Evolutionary conservation across 2,888 invertebrate genomes (phyloP).

Genomic region (Isotomurus palustris): DNA sequence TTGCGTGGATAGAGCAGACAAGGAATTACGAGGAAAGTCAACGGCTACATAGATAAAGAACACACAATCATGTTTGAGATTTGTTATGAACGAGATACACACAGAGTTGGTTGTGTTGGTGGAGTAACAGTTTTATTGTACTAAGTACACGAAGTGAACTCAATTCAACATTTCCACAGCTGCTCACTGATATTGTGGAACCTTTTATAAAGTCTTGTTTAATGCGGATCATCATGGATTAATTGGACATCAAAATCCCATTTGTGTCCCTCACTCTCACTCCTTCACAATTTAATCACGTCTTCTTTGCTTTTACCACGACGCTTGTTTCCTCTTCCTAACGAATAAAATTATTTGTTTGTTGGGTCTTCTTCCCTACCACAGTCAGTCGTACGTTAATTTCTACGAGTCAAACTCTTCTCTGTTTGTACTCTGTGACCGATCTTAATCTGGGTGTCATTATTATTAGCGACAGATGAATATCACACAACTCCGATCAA

Average conservation of each 20-base stretch:
- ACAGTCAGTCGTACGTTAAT: conserved; percentile 6
- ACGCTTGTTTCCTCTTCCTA: not conserved
- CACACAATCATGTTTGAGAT: too few relatives aligned
- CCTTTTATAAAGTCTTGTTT: conserved; percentile 12
- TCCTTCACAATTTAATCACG: conserved; percentile 38
- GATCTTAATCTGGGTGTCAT: conserved; percentile 2
- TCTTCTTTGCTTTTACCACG: conserved; percentile 40
- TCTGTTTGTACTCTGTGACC: conserved; percentile 6
- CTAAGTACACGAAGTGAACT: too few relatives aligned
- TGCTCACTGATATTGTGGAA: not conserved
- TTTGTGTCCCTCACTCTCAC: conserved; percentile 13
- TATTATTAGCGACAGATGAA: not conserved
- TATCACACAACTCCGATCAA: not conserved
- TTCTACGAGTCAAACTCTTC: too few relatives aligned
- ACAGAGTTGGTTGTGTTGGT: too few relatives aligned
- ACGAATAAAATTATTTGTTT: conserved; percentile 3
- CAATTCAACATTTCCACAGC: conserved; percentile 12
- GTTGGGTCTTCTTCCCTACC: not conserved
- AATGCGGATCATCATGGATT: conserved; percentile 22
- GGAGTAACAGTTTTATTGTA: too few relatives aligned
- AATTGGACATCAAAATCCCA: conserved; percentile 29
- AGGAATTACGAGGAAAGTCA: too few relatives aligned
- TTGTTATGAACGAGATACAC: too few relatives aligned
- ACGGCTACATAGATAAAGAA: too few relatives aligned
- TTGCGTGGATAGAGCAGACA: too few relatives aligned